Evolutionary conservation across 2,113 vertebrate genomes (phyloP).

Genomic region (Pterocles gutturalis): DNA sequence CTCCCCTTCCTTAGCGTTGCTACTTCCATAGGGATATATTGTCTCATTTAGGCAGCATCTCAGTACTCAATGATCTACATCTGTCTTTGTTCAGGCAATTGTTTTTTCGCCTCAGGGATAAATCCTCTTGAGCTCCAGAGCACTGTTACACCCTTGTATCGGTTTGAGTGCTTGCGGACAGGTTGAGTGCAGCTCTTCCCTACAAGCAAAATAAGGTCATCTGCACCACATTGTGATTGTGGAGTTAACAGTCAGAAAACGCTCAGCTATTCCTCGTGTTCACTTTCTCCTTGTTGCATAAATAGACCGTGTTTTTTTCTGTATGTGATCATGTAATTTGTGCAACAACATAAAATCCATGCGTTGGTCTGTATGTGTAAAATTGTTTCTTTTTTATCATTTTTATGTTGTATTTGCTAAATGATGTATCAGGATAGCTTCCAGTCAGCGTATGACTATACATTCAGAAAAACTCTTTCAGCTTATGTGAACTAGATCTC

Average conservation of each 20-base stretch:
- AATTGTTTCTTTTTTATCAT: background rate
- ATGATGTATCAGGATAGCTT: background rate
- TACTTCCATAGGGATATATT: constrained; percentile 13
- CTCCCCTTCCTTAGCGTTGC: background rate
- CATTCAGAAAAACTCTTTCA: background rate
- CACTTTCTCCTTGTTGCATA: background rate
- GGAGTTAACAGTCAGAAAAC: constrained; percentile 24
- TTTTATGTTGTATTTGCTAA: constrained; percentile 29
- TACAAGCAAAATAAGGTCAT: background rate
- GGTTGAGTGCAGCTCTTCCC: background rate
- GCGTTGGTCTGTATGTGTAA: background rate
- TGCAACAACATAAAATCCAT: background rate
- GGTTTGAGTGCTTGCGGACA: background rate
- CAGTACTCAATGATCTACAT: constrained; percentile 8
- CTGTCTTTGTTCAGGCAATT: constrained; percentile 10
- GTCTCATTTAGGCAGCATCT: background rate
- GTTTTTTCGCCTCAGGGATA: constrained; percentile 23
- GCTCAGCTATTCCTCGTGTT: background rate
- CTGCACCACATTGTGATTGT: background rate
- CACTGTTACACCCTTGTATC: background rate
- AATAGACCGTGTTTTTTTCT: background rate
- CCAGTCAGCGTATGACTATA: background rate
- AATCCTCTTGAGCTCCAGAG: constrained; percentile 3
- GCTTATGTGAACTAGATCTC: constrained; percentile 17
- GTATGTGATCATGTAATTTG: background rate